phyloP scores from a whole-genome alignment of 35 echinoderm and acorn worm species.

The Apostichopus californicus region DNA sequence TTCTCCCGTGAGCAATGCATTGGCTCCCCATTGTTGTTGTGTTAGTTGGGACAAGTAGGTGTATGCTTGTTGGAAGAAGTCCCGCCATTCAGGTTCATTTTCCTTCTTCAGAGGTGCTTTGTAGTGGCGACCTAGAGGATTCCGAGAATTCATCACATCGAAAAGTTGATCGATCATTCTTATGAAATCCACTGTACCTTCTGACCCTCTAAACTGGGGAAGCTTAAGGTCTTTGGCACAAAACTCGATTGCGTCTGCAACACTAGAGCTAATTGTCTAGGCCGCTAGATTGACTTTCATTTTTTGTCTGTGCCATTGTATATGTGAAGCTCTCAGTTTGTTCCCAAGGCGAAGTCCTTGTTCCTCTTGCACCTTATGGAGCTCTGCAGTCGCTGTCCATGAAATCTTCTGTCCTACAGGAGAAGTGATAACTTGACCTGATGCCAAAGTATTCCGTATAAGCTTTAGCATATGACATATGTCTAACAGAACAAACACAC shows the following conservation, averaged over 20 bases:
- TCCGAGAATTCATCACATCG: conserved; percentile 70
- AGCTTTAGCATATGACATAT: conserved; percentile 58
- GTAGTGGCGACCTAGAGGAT: conserved; percentile 52
- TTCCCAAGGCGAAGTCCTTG: not conserved
- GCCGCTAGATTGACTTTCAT: conserved; percentile 70
- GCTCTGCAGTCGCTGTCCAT: conserved; percentile 41
- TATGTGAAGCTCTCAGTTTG: not conserved
- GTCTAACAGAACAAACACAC: conserved; percentile 34
- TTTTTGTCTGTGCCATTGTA: conserved; percentile 35
- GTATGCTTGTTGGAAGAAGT: conserved; percentile 16
- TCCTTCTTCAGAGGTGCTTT: conserved; percentile 43
- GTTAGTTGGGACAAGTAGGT: not conserved
- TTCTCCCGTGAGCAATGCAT: conserved; percentile 28
- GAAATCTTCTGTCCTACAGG: not conserved
- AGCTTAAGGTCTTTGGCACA: conserved; percentile 38
- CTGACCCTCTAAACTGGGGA: conserved; percentile 53
- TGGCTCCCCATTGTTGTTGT: not conserved
- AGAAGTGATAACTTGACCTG: not conserved
- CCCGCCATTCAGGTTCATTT: conserved; percentile 18
- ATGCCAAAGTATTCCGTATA: not conserved
- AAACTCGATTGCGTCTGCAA: conserved; percentile 72
- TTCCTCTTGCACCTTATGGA: conserved; percentile 44
- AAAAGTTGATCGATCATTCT: conserved; percentile 60
- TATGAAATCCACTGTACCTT: conserved; percentile 61
- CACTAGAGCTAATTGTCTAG: conserved; percentile 60